Conservation (phyloP, 1,140 invertebrate genomes). For the Philopotamus ludificatus region DNA sequence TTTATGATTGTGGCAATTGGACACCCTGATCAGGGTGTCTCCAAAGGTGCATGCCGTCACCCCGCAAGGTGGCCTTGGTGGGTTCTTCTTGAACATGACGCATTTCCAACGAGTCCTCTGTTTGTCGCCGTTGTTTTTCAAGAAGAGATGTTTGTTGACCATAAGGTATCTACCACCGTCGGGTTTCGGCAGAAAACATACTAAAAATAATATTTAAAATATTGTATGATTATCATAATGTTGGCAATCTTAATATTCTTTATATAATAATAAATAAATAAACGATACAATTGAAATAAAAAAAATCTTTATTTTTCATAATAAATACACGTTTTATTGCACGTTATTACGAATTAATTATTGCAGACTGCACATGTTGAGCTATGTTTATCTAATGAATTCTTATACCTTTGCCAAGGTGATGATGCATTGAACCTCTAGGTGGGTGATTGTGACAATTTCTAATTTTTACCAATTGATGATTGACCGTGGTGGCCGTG, state of each 20-base stretch:
- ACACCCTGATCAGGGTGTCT: background rate
- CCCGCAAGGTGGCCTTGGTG: background rate
- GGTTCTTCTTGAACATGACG: background rate
- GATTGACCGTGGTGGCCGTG: background rate
- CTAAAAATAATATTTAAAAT: too few relatives aligned
- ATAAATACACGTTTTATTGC: too few relatives aligned
- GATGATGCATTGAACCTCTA: too few relatives aligned
- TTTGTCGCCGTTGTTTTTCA: conserved; percentile 14
- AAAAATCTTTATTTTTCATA: too few relatives aligned
- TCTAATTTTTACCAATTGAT: background rate
- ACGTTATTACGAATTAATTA: too few relatives aligned
- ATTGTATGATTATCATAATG: too few relatives aligned
- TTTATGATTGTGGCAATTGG: conserved; percentile 9
- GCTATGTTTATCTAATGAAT: too few relatives aligned
- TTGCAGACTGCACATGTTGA: too few relatives aligned
- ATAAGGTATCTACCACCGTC: conserved; percentile 11
- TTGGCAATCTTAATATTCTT: too few relatives aligned
- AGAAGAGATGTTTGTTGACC: conserved; percentile 6
- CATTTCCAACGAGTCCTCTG: conserved; percentile 10
- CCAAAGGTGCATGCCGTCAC: conserved; percentile 2
- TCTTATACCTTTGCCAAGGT: too few relatives aligned
- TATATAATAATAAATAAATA: too few relatives aligned
- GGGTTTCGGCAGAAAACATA: conserved; percentile 5
- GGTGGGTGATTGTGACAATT: background rate
- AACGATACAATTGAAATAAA: too few relatives aligned